Evolutionary conservation across 2,113 vertebrate genomes (phyloP), one percentile per base, ranked within the genome.

Genomic region (Ondatra zibethicus): DNA sequence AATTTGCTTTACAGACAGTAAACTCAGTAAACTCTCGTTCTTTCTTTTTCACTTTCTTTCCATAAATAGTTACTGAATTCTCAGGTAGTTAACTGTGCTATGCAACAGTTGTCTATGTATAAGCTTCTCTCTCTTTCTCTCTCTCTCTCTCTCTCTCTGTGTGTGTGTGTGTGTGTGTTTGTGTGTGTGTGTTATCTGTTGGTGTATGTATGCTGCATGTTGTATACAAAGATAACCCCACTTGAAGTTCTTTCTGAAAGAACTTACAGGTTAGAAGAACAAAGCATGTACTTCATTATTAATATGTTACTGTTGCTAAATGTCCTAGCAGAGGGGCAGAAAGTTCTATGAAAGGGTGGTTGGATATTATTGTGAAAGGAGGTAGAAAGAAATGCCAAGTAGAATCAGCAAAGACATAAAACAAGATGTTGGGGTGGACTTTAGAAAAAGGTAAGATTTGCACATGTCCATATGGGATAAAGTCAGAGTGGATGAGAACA

Each of bases 401-500:
- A 76, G 42, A 82, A 80, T 81, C 42, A 89, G 50, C 11, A 8
- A 17, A 25, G 31, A 86, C 42, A 89, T 50, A 92, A 94, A 42
- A 89, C 70, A 75, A 42, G n/a, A 6, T 66, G 91, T 85, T 68
- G 45, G 88, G 23, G 33, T 80, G 29, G n/a, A 50, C 42, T 89
- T 95, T 80, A 45, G 61, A 73, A 81, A 42, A 66, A 81, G 13
- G 58, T 50, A 76, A 89, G 11, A 66, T 84, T 82, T 87, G n/a
- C 55, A 72, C 33, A 73, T 87, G 73, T 70, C 25, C 58, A 31
- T 82, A 21, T 70, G 66, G 21, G 19, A 23, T 75, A 68, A 73
- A 95, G 31, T 78, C 87, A 88, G 76, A 87, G 50, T 82, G 50
- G 25, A 77, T 88, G n/a, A 93, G 88, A 29, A 72, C 75, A 87